Evolutionary conservation across 1,140 invertebrate species (phyloP), one percentile per base, ranked within the genome.

Genomic region (Drosophila lini): DNA sequence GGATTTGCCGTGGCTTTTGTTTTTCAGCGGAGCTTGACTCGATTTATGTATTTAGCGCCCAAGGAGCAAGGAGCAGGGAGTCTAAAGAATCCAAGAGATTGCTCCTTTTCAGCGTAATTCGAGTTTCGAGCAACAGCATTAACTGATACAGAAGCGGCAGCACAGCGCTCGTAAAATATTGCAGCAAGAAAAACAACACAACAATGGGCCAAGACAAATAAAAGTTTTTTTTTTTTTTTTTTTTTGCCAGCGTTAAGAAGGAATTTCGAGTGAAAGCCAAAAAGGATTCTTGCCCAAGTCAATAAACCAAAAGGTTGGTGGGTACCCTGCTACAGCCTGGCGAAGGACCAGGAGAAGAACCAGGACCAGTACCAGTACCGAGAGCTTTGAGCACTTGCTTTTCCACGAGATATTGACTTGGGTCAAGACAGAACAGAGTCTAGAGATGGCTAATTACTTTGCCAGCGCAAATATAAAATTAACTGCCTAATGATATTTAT

Each of bases 11-110:
- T 40, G n/a, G 36, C 42, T 36, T 64, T 70, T 76, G 47, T 58
- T 41, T 42, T 69, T 64, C 47, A 62, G 19, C 25, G 13, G 5
- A 25, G 31, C 63, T 41, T 53, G 47, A 42, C 73, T 62, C 78
- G 79, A 81, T 81, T 81, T 78, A 81, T 81, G 65, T 78, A 41
- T 69, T 80, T 75, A 81, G 59, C 55, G 62, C 69, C 40, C 31
- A 9, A 61, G 36, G 22, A 22, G 50, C 16, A 36, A 3, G 9
- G 31, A 48, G 45, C 3, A 28, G 9, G 44, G 2, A 25, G 19
- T 3, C 8, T 3, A 25, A 15, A 4, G 13, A 28, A 15, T 25
- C 32, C 22, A 36, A 38, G 34, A 32, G 65, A 47, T 59, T 81
- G 79, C 79, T 65, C 74, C 25, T 28, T 55, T 81, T 81, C 60